These are phyloP conservation scores for Spinibarbus caldwelli DNA, from an alignment of 2,797 vertebrate genomes.

Conservation along the genomic window DNA sequence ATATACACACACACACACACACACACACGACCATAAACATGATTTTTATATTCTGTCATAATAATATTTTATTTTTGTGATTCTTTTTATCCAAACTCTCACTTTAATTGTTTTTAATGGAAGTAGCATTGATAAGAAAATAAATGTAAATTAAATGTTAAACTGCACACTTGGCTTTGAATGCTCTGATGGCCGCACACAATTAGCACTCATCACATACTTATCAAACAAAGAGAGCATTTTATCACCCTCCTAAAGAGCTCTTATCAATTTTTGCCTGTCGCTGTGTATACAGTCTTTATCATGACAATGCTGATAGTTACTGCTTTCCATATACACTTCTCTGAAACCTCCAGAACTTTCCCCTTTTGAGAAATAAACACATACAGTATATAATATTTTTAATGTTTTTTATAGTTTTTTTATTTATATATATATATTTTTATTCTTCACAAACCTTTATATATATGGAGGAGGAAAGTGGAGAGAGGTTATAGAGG, in stretches of 20 bases:
- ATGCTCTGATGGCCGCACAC: background rate
- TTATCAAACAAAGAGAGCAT: conserved; percentile 19
- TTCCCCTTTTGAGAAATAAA: background rate
- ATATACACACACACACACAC: no score
- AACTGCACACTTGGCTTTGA: background rate
- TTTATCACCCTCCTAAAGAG: conserved; percentile 17
- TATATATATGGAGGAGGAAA: background rate
- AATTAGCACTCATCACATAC: conserved; percentile 16
- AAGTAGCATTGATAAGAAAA: background rate
- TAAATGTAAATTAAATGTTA: background rate
- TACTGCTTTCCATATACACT: background rate
- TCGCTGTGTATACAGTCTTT: background rate
- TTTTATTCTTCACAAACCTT: background rate
- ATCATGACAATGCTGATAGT: background rate
- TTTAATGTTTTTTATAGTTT: background rate
- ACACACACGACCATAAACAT: background rate
- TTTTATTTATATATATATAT: no score
- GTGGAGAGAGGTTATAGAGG: background rate
- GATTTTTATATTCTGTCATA: background rate
- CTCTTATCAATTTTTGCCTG: background rate
- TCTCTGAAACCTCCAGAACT: background rate
- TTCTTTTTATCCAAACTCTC: background rate
- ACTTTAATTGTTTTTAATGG: background rate
- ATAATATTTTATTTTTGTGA: background rate
- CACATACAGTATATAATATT: background rate